Base-by-base conservation (phyloP, 2,888 invertebrate genomes). In the Apamea crenata region DNA sequence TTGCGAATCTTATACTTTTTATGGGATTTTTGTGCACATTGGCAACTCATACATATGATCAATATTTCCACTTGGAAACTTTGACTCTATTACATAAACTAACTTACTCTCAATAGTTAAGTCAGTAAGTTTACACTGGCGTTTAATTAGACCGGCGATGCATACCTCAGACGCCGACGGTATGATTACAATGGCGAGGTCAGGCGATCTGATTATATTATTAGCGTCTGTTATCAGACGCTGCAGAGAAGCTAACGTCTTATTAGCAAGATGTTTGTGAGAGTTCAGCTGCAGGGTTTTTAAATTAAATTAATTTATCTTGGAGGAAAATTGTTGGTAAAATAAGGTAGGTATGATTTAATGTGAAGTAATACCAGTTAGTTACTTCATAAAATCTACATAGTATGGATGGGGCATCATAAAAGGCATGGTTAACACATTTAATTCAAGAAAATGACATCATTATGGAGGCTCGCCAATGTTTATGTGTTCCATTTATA, bases 251-350 rank as follows among this genome's bases (percentile, higher is more conserved):
- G 36, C 25, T 16, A 71, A 50, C 61, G 16, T 29, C 29, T 76
- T 76, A 69, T 56, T 69, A 76, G 36, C 68, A 44, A 61, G 47
- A 76, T 47, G 63, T 81, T 68, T 68, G 75, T 16, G 53, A 18
- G 16, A 63, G 25, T 40, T 40, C 61, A 29, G n/a, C 6, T 40
- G n/a, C 25, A 53, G 5, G 21, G 16, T 36, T 21, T 53, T 72
- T 36, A 32, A 53, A 44, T 72, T 44, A 63, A 44, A 72, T 29
- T 29, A n/a, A 53, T 5, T 40, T 32, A 53, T 72, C 21, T 53
- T 16, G 21, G 25, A 44, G n/a, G 32, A 44, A 63, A 36, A 36
- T 53, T 25, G n/a, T 53, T 61, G 3, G 12, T 63, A n/a, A 40
- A 50, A 78, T 50, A 61, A 68, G 47, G 10, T 25, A 68, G 47